These are phyloP conservation scores for Dryobotodes eremita DNA, from an alignment of 2,888 invertebrate genomes.

Conservation along the genomic window DNA sequence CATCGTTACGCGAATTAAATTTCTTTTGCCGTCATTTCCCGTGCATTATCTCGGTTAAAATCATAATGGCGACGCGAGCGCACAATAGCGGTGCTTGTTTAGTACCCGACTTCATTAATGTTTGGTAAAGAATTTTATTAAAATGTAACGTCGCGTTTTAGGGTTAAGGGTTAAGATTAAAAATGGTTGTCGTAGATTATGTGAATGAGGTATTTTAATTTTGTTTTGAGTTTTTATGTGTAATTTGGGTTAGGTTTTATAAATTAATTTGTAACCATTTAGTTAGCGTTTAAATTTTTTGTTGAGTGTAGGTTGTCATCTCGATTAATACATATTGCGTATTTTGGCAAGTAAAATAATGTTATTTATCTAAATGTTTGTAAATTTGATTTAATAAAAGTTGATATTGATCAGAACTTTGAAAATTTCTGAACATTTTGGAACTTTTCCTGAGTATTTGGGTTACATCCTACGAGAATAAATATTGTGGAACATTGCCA, in stretches of 20 bases:
- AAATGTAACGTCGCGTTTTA: conserved; percentile 87
- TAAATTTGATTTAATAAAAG: neutral
- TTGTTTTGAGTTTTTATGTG: conserved; percentile 14
- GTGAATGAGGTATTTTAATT: conserved; percentile 49
- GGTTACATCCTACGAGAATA: neutral
- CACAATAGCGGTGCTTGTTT: conserved; percentile 86
- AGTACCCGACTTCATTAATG: conserved; percentile 87
- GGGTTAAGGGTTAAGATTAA: conserved; percentile 78
- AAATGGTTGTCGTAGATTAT: conserved; percentile 58
- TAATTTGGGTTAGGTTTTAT: conserved; percentile 28
- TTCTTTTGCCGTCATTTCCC: conserved; percentile 91
- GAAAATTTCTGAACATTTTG: neutral
- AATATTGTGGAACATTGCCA: neutral
- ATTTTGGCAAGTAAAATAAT: neutral
- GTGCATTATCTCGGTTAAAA: conserved; percentile 90
- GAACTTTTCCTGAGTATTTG: neutral
- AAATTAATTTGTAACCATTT: neutral
- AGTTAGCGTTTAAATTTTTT: too few relatives aligned
- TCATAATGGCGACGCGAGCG: conserved; percentile 86
- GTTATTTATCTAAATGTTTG: neutral
- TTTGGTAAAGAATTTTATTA: conserved; percentile 89
- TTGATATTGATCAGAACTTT: neutral
- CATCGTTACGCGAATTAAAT: conserved; percentile 90
- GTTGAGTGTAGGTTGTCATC: neutral
- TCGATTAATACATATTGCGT: neutral